Conservation (phyloP, 2,113 vertebrate species). For the Sylvilagus bachmani region DNA sequence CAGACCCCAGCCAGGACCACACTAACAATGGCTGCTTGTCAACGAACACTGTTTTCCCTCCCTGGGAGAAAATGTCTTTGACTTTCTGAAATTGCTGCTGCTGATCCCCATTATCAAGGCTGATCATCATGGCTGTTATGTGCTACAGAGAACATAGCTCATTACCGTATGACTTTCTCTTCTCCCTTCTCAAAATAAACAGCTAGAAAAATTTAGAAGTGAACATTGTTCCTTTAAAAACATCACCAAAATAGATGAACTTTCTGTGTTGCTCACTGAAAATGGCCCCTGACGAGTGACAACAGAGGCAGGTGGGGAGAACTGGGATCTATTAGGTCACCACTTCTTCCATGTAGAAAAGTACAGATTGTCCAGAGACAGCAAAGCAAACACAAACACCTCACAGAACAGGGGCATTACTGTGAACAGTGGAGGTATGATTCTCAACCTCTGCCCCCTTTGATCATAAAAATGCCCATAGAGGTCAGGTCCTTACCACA, state of each 20-base stretch:
- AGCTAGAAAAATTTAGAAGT: background rate
- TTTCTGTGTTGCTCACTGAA: background rate
- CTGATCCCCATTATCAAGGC: background rate
- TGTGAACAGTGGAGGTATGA: background rate
- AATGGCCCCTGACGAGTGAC: background rate
- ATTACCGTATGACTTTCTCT: background rate
- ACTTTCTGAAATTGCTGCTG: constrained; percentile 36
- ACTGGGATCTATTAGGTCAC: background rate
- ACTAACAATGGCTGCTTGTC: background rate
- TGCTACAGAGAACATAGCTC: background rate
- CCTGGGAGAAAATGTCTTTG: constrained; percentile 3
- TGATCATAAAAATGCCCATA: background rate
- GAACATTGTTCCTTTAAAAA: background rate
- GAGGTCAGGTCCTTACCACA: background rate
- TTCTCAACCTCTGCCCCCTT: background rate
- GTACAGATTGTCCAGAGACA: background rate
- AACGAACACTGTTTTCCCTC: background rate
- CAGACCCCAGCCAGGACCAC: background rate
- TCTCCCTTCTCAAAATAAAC: constrained; percentile 31
- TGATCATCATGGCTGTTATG: background rate
- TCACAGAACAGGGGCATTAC: background rate
- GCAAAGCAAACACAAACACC: background rate
- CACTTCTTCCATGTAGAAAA: background rate
- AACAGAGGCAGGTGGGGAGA: background rate
- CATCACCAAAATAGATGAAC: background rate